phyloP scores from a whole-genome alignment of 2,888 invertebrate species.

The Dicyrtomina minuta region DNA sequence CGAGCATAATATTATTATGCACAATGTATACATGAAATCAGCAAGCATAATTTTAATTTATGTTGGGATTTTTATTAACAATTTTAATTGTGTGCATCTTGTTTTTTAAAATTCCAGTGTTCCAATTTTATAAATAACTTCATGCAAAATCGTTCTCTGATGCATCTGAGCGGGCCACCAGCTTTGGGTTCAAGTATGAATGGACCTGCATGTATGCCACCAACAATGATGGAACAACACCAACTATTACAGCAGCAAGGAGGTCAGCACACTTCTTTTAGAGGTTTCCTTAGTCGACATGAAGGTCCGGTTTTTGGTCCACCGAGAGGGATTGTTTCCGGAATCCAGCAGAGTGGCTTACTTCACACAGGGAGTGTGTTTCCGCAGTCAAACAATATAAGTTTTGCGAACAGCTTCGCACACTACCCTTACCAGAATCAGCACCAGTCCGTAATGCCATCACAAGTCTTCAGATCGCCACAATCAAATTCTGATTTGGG shows the following conservation, averaged over 20 bases:
- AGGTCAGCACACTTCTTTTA: constrained; percentile 45
- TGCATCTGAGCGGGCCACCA: constrained; percentile 34
- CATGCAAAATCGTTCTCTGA: constrained; percentile 42
- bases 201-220: not conserved
- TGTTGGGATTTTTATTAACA: too few relatives aligned
- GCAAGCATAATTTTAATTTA: too few relatives aligned
- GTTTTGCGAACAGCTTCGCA: constrained; percentile 53
- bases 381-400: constrained; percentile 35
- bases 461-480: not conserved
- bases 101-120: constrained; percentile 56
- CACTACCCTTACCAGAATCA: constrained; percentile 54
- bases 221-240: not conserved
- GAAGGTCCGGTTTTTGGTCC: constrained; percentile 60
- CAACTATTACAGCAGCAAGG: constrained; percentile 26
- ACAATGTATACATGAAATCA: too few relatives aligned
- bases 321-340: constrained; percentile 58
- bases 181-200: not conserved
- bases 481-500: constrained; percentile 13
- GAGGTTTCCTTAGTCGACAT: constrained; percentile 57
- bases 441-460: not conserved
- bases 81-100: constrained; percentile 11
- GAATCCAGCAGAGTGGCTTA: constrained; percentile 44
- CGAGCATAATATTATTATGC: too few relatives aligned
- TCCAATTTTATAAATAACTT: constrained; percentile 55
- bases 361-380: constrained; percentile 27